A percentile compares a stretch with the other conserved stretches of the same genome.
Conservation (phyloP, 2,888 invertebrate genomes). For the Blastobasis lacticolella region DNA sequence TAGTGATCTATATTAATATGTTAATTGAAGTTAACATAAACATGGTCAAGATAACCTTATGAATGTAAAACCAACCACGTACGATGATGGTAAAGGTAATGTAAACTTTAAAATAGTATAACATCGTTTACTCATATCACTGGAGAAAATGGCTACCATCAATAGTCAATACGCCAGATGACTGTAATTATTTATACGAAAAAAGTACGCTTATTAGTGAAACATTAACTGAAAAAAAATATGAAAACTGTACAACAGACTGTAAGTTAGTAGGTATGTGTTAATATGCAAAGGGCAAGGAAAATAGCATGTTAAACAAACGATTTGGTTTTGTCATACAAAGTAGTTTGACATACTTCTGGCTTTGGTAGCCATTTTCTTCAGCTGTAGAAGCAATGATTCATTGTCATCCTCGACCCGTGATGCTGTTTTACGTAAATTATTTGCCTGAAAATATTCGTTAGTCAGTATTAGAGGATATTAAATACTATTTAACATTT, state of each 20-base stretch:
- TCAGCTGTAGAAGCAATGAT: slow-evolving; percentile 93
- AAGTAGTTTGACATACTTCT: slow-evolving; percentile 78
- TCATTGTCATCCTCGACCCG: slow-evolving; percentile 98
- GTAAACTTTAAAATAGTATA: too few species aligned
- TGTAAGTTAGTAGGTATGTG: too few species aligned
- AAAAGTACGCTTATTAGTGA: slow-evolving; percentile 57
- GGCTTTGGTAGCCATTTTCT: slow-evolving; percentile 94
- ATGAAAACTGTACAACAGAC: too few species aligned
- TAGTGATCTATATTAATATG: background rate
- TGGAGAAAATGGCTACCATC: slow-evolving; percentile 74
- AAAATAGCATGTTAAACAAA: slow-evolving; percentile 13
- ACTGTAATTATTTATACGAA: slow-evolving; percentile 21
- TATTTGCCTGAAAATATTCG: slow-evolving; percentile 83
- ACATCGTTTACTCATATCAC: slow-evolving; percentile 16
- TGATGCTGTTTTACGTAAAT: slow-evolving; percentile 90
- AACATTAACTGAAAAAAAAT: slow-evolving; percentile 25
- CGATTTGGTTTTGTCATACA: slow-evolving; percentile 40
- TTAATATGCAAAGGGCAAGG: background rate
- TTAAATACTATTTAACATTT: background rate
- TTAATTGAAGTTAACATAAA: slow-evolving; percentile 1
- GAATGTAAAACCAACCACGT: slow-evolving; percentile 26
- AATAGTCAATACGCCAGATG: slow-evolving; percentile 51
- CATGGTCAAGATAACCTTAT: slow-evolving; percentile 9
- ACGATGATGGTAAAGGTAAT: slow-evolving; percentile 15
- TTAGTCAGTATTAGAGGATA: slow-evolving; percentile 44